These are phyloP conservation scores for Conus betulinus DNA, from an alignment of 1,140 invertebrate genomes.

Conservation along the genomic window DNA sequence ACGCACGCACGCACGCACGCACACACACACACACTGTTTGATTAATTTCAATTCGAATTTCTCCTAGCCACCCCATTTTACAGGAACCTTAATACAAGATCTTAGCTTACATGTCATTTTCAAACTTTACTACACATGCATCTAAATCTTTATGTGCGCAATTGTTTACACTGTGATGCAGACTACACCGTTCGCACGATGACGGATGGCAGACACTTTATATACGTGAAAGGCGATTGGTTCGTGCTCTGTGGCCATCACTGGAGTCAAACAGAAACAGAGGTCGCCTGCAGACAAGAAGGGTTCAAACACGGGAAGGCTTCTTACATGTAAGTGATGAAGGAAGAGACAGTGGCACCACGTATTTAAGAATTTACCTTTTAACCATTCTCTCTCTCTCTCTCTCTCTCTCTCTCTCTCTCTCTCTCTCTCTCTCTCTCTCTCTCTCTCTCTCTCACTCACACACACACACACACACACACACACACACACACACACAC, in stretches of 20 bases:
- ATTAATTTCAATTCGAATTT: too few relatives aligned
- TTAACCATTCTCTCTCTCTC: background rate
- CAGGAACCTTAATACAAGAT: too few relatives aligned
- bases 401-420: background rate
- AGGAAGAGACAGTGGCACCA: background rate
- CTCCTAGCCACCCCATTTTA: too few relatives aligned
- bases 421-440: background rate
- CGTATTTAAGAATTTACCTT: background rate
- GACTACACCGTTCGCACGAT: background rate
- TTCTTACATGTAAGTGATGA: conserved; percentile 1
- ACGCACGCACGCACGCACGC: too few relatives aligned
- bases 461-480: too few relatives aligned
- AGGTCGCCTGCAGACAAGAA: conserved; percentile 1
- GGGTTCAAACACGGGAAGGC: background rate
- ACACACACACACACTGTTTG: too few relatives aligned
- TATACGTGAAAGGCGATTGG: background rate
- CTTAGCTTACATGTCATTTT: too few relatives aligned
- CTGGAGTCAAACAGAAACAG: background rate
- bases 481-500: too few relatives aligned
- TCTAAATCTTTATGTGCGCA: too few relatives aligned
- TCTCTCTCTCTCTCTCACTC: background rate
- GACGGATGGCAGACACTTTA: background rate
- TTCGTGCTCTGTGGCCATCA: background rate
- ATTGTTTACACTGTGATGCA: background rate
- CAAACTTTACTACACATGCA: too few relatives aligned